Evolutionary conservation across 2,797 vertebrate genomes (phyloP), one percentile per base, ranked within the genome.

Genomic region (Alcedo atthis): DNA sequence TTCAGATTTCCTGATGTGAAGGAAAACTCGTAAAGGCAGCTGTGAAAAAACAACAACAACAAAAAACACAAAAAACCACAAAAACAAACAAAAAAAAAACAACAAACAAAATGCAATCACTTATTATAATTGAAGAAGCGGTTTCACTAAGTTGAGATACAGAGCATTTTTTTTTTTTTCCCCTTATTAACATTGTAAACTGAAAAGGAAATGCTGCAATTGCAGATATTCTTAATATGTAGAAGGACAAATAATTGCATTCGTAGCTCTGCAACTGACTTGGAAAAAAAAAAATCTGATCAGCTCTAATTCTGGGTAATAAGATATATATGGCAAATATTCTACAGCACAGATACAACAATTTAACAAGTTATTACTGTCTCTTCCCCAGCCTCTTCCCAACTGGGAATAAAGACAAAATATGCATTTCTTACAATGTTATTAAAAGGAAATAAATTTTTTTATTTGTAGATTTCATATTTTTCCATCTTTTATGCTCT

Each of bases 1-100:
- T 94, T 94, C 83, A 95, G 81, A 62, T 94, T 88, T 83, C 90
- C 81, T 90, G 67, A 53, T 87, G 80, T 89, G 16, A 46, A 92
- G n/a, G 9, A 42, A 95, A 96, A 58, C 40, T 82, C 45, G 45
- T 80, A 83, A 96, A 93, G 85, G 40, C 15, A 85, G 35, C 64
- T 95, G 94, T 95, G 88, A 43, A 92, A 92, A 89, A 48, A 73
- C 48, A 92, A 20, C 67, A 12, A 20, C 13, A 75, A 45, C 57
- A 81, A 81, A 95, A 77, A 45, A 18, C 16, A 40, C 6, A 15
- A 40, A 40, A 40, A 40, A 40, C 8, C 37, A 40, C 15, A 40
- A 37, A 40, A 15, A 40, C 37, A 40, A 14, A 40, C 35, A 12
- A 40, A 40, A 40, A 40, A 40, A 15, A 40, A 40, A 12, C 37